These are phyloP conservation scores for Plagiodera versicolora DNA, from an alignment of 2,888 invertebrate genomes.

Conservation along the genomic window DNA sequence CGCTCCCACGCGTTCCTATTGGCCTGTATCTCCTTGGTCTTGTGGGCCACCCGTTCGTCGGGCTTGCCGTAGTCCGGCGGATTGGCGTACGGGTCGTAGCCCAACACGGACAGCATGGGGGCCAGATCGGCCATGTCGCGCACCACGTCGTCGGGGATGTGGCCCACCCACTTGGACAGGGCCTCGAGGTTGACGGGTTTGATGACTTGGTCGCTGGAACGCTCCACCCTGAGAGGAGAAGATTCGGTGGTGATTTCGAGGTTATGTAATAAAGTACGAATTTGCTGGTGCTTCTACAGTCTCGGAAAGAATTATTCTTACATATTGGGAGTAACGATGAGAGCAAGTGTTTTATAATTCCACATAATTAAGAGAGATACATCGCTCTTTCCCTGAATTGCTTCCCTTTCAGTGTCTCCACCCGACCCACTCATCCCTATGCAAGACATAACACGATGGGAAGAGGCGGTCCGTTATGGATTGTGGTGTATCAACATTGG, in stretches of 20 bases:
- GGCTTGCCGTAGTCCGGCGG: constrained; percentile 93
- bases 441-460: no score
- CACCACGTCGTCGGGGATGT: constrained; percentile 88
- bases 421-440: no score
- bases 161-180: constrained; percentile 87
- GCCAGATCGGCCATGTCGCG: constrained; percentile 91
- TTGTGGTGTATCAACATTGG: no score
- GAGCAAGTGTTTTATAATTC: no score
- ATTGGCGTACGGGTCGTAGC: constrained; percentile 96
- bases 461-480: no score
- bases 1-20: constrained; percentile 52
- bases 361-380: no score
- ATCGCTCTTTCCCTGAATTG: no score
- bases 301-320: no score
- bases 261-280: no score
- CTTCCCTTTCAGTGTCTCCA: no score
- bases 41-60: constrained; percentile 72
- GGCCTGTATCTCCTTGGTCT: constrained; percentile 57
- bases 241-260: not conserved
- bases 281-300: no score
- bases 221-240: constrained; percentile 76
- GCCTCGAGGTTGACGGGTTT: constrained; percentile 98
- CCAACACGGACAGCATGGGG: constrained; percentile 88
- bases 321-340: no score
- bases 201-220: constrained; percentile 98